These are phyloP conservation scores for Cephus runcator DNA, from an alignment of 2,888 invertebrate genomes.

Conservation along the genomic window DNA sequence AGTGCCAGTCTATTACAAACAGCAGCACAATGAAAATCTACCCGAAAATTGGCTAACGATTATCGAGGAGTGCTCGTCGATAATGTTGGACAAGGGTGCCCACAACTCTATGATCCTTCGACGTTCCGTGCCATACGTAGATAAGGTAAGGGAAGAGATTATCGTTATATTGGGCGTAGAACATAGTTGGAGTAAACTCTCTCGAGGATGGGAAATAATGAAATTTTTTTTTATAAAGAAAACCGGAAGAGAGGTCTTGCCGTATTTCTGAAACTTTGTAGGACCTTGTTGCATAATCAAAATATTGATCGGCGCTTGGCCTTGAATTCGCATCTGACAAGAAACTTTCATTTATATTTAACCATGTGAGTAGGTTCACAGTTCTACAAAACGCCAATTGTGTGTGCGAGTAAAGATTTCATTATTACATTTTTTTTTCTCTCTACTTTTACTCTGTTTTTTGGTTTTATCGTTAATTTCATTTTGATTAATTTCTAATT, in stretches of 20 bases:
- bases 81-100: constrained; percentile 69
- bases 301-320: constrained; percentile 2
- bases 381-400: background rate
- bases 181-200: too few relatives aligned
- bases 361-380: constrained; percentile 9
- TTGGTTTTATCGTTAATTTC: too few relatives aligned
- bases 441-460: background rate
- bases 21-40: constrained; percentile 74
- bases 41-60: constrained; percentile 78
- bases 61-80: constrained; percentile 70
- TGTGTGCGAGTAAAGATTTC: background rate
- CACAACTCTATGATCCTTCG: constrained; percentile 67
- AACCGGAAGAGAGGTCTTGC: background rate
- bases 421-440: background rate
- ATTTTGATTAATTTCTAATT: too few relatives aligned
- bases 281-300: background rate
- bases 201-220: constrained; percentile 8
- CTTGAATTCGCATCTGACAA: background rate
- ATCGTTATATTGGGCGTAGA: background rate
- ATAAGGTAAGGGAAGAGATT: constrained; percentile 29
- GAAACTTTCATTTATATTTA: constrained; percentile 7
- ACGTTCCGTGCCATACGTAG: constrained; percentile 20
- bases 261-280: background rate
- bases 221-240: background rate
- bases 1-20: constrained; percentile 68